A percentile compares a stretch with the other conserved stretches of the same genome.
Conservation (phyloP, 2,113 vertebrate species). For the Pelvicachromis taeniatus region DNA sequence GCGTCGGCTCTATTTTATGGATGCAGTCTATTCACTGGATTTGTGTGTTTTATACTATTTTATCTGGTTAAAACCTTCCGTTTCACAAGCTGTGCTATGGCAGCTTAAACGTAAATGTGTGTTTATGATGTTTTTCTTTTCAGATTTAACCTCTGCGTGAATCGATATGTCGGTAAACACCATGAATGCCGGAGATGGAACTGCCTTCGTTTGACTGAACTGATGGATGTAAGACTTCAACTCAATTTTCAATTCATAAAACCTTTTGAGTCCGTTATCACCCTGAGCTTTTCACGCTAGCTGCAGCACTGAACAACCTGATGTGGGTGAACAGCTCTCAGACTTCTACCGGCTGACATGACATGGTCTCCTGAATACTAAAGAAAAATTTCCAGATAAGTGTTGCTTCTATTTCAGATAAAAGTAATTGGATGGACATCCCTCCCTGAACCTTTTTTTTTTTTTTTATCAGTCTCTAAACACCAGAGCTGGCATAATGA, state of each 20-base stretch:
- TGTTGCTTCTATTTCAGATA: conserved; percentile 14
- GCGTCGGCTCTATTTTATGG: neutral
- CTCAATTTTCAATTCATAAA: neutral
- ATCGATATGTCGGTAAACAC: neutral
- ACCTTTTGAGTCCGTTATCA: neutral
- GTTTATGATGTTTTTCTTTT: neutral
- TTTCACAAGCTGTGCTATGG: neutral
- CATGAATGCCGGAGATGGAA: neutral
- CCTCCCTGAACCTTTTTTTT: neutral
- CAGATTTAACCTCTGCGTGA: neutral
- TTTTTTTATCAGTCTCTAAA: neutral
- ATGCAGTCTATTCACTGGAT: neutral
- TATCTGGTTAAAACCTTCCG: fast-evolving
- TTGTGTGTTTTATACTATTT: neutral
- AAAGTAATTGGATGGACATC: conserved; percentile 27
- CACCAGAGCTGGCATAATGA: conserved; percentile 2
- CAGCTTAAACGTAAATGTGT: neutral
- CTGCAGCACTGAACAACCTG: neutral
- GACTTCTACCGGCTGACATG: neutral
- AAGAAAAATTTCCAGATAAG: neutral
- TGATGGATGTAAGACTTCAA: neutral
- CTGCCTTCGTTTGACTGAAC: neutral
- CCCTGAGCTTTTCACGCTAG: neutral
- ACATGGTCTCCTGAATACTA: neutral
- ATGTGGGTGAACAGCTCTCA: neutral